Evolutionary conservation across 2,113 vertebrate genomes (phyloP), one percentile per base, ranked within the genome.

Genomic region (Riparia riparia): DNA sequence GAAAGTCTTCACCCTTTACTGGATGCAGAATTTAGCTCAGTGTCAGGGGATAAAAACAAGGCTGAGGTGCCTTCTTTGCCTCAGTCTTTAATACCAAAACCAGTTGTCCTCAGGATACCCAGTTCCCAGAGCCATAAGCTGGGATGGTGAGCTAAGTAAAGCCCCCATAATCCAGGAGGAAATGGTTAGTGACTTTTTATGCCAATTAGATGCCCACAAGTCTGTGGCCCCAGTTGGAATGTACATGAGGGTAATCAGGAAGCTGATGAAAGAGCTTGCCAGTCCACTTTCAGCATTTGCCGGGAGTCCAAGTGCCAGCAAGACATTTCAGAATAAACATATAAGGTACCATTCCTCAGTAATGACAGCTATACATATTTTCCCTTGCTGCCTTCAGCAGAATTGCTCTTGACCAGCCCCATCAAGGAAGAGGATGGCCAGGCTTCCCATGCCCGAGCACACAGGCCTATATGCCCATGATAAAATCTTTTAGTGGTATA

Each of bases 171-270:
- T 12, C 12, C 24, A 49, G 18, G 24, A 56, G 7, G 18, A 41
- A 65, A 24, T 28, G 4, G 6, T n/a, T 73, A 6, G 10, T 19
- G 29, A 24, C 2, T 5, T n/a, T 39, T 47, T n/a, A 28, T 41
- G 15, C 18, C 42, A 74, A 10, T 29, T 29, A 41, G 6, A 41
- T 24, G 11, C 22, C 9, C n/a, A 47, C 18, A 56, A 18, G 4
- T 18, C 57, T 47, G 7, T n/a, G 22, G 50, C 42, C 24, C 7
- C 12, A 19, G 15, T 1, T 65, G 34, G 34, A 22, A 49, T 39
- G n/a, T 24, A 18, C 22, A 9, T 1, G 3, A 9, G 3, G 41
- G 37, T 18, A 44, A 25, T 6, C 7, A 42, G 18, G 15, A 11
- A 39, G 28, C 34, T n/a, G 42, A 32, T 3, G 10, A 49, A 65